Evolutionary conservation across 2,113 vertebrate genomes (phyloP), one percentile per base, ranked within the genome.

Genomic region (Coregonus clupeaformis): DNA sequence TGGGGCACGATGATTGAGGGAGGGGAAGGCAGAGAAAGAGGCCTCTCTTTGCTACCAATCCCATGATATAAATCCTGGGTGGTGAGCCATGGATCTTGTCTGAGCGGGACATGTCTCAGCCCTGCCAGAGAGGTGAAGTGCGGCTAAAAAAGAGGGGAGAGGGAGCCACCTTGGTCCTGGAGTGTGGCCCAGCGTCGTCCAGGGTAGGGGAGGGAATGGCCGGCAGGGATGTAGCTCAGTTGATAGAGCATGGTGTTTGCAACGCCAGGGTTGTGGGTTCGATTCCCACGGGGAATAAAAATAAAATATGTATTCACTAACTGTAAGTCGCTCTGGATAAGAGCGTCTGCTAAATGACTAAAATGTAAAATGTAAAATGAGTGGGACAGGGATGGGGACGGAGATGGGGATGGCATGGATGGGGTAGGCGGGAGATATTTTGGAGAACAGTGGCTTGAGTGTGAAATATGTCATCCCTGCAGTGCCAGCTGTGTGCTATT

Each of bases 401-500:
- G 80, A 14, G 84, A 85, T 84, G 84, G 88, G 18, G 18, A 22
- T 4, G 47, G 7, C 3, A 24, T 42, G 63, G 63, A 18, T 59
- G 69, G 16, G 66, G 30, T 25, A 20, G 67, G 67, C 14, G 68
- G 22, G 55, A 79, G 82, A 84, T 86, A 77, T 91, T 92, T 89
- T 81, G 82, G 84, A 88, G 86, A 77, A 72, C 4, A 77, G 78
- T 85, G 90, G 88, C 83, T 89, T 68, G 85, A 91, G 90, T 90
- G 90, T 90, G 85, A 91, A 92, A 88, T 91, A 92, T 93, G 88
- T 86, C 83, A 90, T 86, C 85, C 88, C 84, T 73, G 88, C 88
- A 87, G 89, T 85, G 87, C 91, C 92, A 93, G 92, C 91, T 92
- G 92, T 92, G 89, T 84, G 85, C 91, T 94, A 92, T 93, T 93